Conservation (phyloP, 2,797 vertebrate species). For the Gobionotothen gibberifrons region DNA sequence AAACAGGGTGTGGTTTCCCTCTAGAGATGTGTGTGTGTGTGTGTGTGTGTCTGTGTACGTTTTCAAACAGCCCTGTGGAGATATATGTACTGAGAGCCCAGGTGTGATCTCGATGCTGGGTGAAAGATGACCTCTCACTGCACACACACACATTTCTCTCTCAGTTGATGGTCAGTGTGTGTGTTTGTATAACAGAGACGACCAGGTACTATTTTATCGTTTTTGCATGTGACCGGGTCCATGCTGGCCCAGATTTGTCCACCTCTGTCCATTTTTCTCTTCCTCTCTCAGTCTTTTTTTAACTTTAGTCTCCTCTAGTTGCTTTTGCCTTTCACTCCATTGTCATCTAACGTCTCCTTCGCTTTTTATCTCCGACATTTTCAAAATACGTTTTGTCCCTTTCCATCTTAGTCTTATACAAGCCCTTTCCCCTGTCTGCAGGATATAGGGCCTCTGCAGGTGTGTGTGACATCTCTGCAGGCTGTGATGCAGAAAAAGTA, state of each 20-base stretch:
- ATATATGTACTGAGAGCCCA: conserved; percentile 35
- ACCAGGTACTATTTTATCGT: conserved; percentile 53
- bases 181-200: conserved; percentile 58
- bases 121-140: conserved; percentile 69
- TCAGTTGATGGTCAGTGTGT: conserved; percentile 48
- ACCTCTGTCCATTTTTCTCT: conserved; percentile 27
- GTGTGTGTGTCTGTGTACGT: conserved; percentile 32
- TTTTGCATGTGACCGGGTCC: conserved; percentile 47
- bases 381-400: neutral
- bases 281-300: conserved; percentile 17
- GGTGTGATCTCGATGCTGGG: conserved; percentile 65
- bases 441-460: neutral
- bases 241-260: conserved; percentile 64
- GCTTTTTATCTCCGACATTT: neutral
- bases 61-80: conserved; percentile 41
- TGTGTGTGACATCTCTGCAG: neutral
- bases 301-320: conserved; percentile 37
- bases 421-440: neutral
- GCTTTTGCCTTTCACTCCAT: conserved; percentile 21
- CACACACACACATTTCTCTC: conserved; percentile 2
- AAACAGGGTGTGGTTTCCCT: conserved; percentile 56
- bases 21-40: conserved; percentile 18
- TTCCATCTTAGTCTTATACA: neutral
- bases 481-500: conserved; percentile 3
- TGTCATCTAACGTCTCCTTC: neutral